Base-by-base conservation (phyloP, 2,888 invertebrate genomes). In the Oscheius sp. region DNA sequence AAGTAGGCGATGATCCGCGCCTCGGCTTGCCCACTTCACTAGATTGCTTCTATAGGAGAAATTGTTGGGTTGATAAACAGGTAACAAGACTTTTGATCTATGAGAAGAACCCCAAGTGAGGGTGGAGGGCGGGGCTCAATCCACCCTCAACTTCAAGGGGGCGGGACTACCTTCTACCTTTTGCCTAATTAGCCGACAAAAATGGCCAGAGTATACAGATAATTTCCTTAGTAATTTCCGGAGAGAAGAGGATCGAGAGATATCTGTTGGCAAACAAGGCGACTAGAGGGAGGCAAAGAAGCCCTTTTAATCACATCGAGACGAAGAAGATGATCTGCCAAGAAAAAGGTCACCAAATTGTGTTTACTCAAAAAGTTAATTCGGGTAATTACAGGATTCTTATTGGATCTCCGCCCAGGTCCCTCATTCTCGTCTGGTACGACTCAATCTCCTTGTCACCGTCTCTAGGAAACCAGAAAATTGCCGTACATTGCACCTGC, bases 61-160 rank as follows among this genome's bases (percentile, higher is more conserved):
- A 35, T 6, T 43, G 9, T 7, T 13, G 18, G 49, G 6, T 5
- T 49, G 18, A 49, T n/a, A 16, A 49, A 49, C 6, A 49, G 16
- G 13, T 25, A 18, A 25, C 18, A 43, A 43, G 18, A 41, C 18
- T 35, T 41, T 41, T 41, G 61, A 43, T n/a, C n/a, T 41, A 41
- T 9, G 23, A 61, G 52, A n/a, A 49, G 52, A 49, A 35, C 16
- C n/a, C 29, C 43, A 45, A 16, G 66, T 66, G 66, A 66, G 66
- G 66, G 66, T 66, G 66, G 66, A 63, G n/a, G 49, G 41, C 23
- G 12, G 43, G 25, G 63, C 66, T 46, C 46, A 49, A 52, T 52
- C 49, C 66, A 52, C 66, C 66, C 66, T 66, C 66, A 49, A 49
- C 49, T 35, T 41, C 43, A 29, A 29, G 41, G 27, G n/a, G 35